These are phyloP conservation scores for Nannospalax galili DNA, from an alignment of 2,113 vertebrate species.

Conservation along the genomic window DNA sequence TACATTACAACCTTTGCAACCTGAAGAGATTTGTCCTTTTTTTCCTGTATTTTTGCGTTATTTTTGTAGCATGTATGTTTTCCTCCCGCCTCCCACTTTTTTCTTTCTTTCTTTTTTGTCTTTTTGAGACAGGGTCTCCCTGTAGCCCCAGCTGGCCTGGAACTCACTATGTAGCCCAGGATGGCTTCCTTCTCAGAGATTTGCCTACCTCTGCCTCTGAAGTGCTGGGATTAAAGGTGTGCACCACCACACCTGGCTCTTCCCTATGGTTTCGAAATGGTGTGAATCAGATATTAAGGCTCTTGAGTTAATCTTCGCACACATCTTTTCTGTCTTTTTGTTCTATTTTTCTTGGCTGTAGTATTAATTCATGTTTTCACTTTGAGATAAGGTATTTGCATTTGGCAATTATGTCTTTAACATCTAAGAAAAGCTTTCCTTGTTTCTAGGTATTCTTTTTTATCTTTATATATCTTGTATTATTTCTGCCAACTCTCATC, in stretches of 20 bases:
- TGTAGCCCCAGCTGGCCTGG: too few species aligned
- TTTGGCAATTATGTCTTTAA: not conserved
- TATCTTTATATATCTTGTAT: not conserved
- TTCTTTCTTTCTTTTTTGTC: not conserved
- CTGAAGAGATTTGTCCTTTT: not conserved
- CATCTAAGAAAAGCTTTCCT: not conserved
- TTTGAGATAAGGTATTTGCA: constrained; percentile 21
- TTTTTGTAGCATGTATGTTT: not conserved
- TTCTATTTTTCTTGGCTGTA: not conserved
- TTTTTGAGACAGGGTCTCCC: too few species aligned
- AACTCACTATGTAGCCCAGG: too few species aligned
- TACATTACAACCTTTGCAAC: not conserved
- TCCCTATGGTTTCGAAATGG: not conserved
- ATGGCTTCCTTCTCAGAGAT: too few species aligned
- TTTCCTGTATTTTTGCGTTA: not conserved
- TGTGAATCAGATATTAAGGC: not conserved
- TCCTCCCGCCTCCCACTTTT: too few species aligned
- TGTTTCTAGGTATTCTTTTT: not conserved
- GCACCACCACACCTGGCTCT: too few species aligned
- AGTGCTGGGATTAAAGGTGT: too few species aligned
- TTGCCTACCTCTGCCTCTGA: too few species aligned
- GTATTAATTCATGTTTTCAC: not conserved
- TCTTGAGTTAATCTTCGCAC: not conserved
- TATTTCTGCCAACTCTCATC: not conserved
- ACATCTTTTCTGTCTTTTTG: not conserved